A percentile compares a stretch with the other conserved stretches of the same genome.
phyloP scores from a whole-genome alignment of 2,113 vertebrate species.

The Cnemophilus loriae region DNA sequence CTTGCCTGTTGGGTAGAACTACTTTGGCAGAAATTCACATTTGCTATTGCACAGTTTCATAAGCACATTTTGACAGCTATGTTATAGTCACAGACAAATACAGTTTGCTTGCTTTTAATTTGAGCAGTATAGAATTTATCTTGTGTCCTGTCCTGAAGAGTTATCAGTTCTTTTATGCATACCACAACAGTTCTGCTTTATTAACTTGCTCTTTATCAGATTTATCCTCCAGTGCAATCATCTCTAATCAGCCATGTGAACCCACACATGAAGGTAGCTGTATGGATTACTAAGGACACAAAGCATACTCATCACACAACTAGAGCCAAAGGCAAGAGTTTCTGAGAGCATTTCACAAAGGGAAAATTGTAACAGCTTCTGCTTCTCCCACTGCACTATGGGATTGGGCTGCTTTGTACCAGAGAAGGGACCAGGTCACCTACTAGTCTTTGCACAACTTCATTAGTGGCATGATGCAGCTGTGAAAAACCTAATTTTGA shows the following conservation, averaged over 20 bases:
- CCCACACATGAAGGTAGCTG: neutral
- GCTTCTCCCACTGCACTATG: neutral
- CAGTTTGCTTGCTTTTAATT: neutral
- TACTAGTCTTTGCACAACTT: neutral
- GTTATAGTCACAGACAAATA: neutral
- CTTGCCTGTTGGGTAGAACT: neutral
- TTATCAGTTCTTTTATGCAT: neutral
- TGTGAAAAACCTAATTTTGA: neutral
- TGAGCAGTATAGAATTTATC: neutral
- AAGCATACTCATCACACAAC: neutral
- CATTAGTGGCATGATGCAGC: neutral
- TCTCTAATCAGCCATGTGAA: neutral
- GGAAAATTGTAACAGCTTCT: neutral
- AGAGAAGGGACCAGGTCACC: neutral
- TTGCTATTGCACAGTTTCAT: neutral
- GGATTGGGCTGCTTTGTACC: neutral
- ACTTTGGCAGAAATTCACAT: neutral
- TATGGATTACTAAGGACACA: neutral
- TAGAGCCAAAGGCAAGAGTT: neutral
- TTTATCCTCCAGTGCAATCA: neutral
- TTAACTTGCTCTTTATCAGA: neutral
- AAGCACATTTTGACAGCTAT: neutral
- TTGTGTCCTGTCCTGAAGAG: neutral
- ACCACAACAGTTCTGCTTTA: neutral
- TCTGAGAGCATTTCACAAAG: neutral